Conservation (phyloP, 2,797 vertebrate species). For the Chromis chromis region DNA sequence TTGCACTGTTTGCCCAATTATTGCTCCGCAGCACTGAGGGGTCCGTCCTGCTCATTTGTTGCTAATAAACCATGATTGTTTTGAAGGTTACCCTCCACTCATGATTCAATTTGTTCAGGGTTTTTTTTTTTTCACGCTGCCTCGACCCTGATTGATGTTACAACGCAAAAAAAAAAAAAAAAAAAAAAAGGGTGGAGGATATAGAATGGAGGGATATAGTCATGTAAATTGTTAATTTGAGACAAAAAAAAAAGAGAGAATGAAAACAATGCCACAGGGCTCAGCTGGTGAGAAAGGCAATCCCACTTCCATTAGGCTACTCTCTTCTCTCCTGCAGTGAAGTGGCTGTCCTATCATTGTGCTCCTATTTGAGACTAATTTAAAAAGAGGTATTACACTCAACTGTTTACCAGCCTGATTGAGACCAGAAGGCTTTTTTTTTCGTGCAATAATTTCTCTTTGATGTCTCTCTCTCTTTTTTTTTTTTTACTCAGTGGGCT, state of each 20-base stretch:
- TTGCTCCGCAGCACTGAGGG: background rate
- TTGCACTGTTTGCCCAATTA: conserved; percentile 64
- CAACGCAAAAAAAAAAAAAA: conserved; percentile 55
- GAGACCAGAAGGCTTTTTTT: conserved; percentile 68
- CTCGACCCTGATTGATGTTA: conserved; percentile 45
- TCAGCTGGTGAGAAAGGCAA: conserved; percentile 76
- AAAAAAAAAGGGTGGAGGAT: too few relatives aligned
- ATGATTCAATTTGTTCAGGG: conserved; percentile 51
- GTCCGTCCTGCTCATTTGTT: conserved; percentile 64
- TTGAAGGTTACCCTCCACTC: conserved; percentile 69
- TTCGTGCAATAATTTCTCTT: conserved; percentile 65
- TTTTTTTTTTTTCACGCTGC: background rate
- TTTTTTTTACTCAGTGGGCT: conserved; percentile 27
- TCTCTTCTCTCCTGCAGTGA: conserved; percentile 64
- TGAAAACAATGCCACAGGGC: conserved; percentile 58
- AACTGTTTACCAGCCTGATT: conserved; percentile 77
- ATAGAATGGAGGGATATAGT: conserved; percentile 35
- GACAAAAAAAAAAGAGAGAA: conserved; percentile 16
- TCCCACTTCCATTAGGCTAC: conserved; percentile 77
- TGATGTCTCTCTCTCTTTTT: conserved; percentile 33
- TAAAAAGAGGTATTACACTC: conserved; percentile 75
- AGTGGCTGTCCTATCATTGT: conserved; percentile 67
- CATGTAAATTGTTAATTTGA: conserved; percentile 80
- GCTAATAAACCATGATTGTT: conserved; percentile 74
- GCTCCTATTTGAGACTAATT: conserved; percentile 79